Evolutionary conservation across 2,113 vertebrate genomes (phyloP), one percentile per base, ranked within the genome.

Genomic region (Trematocara unimaculatum): DNA sequence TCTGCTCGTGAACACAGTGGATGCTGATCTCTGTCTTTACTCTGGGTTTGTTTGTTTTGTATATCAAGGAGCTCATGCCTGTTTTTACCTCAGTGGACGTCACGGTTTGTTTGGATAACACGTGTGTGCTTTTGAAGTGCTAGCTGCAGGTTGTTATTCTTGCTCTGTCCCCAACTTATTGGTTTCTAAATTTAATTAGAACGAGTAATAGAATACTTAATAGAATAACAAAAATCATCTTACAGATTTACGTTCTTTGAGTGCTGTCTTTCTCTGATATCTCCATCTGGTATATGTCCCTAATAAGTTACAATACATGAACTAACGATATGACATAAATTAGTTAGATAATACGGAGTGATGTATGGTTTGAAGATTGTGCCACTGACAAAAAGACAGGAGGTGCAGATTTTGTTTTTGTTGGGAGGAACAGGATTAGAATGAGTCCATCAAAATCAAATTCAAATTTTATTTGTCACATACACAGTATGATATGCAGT

Each of bases 31-130:
- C 72, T 62, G 5, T 72, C 79, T 83, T 78, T 54, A 47, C 85
- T 54, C 35, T 79, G 29, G 53, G 72, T 81, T 14, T 85, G 90
- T 90, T 89, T 91, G 90, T 87, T 87, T 81, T 90, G 23, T n/a
- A 15, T 47, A 81, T 87, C 17, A 81, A 79, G 90, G 82, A 84
- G 62, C 42, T 45, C 79, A 35, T 58, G 31, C 81, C 53, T 42
- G 81, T 4, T 64, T 10, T 14, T 40, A 35, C n/a, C 60, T 3
- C 40, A 23, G 78, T 2, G 31, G 70, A 64, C 5, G 40, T 81
- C 79, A 26, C 15, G 2, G 40, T 26, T 8, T 55, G 62, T 45
- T 18, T 45, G 5, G 15, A 60, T 12, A 82, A 51, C 56, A 18
- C 17, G 5, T 60, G 49, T 31, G 35, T 64, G 60, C 11, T 31